These are phyloP conservation scores for Agonopterix arenella DNA, from an alignment of 2,888 invertebrate genomes.

Conservation along the genomic window DNA sequence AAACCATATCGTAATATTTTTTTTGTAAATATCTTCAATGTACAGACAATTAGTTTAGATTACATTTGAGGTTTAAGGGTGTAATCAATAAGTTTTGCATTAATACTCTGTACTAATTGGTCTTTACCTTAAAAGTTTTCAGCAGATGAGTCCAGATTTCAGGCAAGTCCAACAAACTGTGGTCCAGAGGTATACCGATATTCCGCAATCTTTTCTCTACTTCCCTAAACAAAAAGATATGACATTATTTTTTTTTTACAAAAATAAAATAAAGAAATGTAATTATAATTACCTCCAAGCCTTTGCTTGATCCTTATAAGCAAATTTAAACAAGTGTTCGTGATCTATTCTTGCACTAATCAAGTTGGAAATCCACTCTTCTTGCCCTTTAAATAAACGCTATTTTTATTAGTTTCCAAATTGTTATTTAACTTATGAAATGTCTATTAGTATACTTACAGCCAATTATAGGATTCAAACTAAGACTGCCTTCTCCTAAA, in stretches of 20 bases:
- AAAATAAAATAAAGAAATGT: too few relatives aligned
- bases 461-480: conserved; percentile 52
- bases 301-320: conserved; percentile 31
- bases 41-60: too few relatives aligned
- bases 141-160: conserved; percentile 58
- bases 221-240: conserved; percentile 34
- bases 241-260: background rate
- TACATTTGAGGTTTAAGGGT: too few relatives aligned
- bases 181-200: conserved; percentile 52
- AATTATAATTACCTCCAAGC: conserved; percentile 42
- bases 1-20: too few relatives aligned
- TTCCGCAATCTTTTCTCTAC: conserved; percentile 55
- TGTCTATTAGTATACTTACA: conserved; percentile 41
- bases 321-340: conserved; percentile 41
- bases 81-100: too few relatives aligned
- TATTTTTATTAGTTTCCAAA: background rate
- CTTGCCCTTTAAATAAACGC: conserved; percentile 45
- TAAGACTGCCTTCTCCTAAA: conserved; percentile 54
- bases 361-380: conserved; percentile 57
- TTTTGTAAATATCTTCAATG: too few relatives aligned
- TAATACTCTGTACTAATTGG: too few relatives aligned
- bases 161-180: conserved; percentile 54
- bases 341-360: conserved; percentile 49
- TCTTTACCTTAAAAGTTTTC: conserved; percentile 54
- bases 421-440: background rate